Evolutionary conservation across 2,888 invertebrate genomes (phyloP), one percentile per base, ranked within the genome.

Genomic region (Gerris lacustris): DNA sequence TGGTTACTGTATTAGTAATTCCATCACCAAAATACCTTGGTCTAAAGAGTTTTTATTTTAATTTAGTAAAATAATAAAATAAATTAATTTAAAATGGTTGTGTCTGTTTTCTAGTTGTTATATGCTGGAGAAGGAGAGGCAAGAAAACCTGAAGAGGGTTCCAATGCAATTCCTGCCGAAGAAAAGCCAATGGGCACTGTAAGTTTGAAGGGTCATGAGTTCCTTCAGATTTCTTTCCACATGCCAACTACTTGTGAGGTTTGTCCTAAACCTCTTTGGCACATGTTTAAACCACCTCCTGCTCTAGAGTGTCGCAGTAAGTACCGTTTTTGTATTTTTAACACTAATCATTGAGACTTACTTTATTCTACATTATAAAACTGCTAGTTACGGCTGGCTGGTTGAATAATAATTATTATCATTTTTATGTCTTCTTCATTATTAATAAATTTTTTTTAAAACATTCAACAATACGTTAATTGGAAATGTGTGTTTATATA

Each of bases 221-320:
- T 98, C 80, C 87, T 96, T 75, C 91, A 92, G 81, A 94, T 98
- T 79, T 93, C 93, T 77, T 98, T 94, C 83, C 96, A 98, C 82
- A 97, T 96, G 88, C 97, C 98, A 71, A 96, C 97, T 11, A 91
- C 93, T 76, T 99, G 98, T 84, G 98, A 98, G 84, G 91, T 94
- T 76, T 99, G 99, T 85, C 89, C 94, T 75, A 95, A 94, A 79
- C 96, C 96, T 78, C 86, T 98, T 77, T 98, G 96, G 94, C 91
- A 96, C 82, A 91, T 98, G 89, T 92, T 99, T 82, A 90, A 96
- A 79, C 98, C 98, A 76, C 97, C 98, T 74, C 93, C 94, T 76
- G 98, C 98, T 73, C 87, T 96, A 79, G 98, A 98, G 84, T 99
- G 99, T 82, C 87, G 94, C 85, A 87, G 97, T 94, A 74, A 74